phyloP scores from a whole-genome alignment of 1,140 invertebrate species.

The Drosophila sulfurigaster region DNA sequence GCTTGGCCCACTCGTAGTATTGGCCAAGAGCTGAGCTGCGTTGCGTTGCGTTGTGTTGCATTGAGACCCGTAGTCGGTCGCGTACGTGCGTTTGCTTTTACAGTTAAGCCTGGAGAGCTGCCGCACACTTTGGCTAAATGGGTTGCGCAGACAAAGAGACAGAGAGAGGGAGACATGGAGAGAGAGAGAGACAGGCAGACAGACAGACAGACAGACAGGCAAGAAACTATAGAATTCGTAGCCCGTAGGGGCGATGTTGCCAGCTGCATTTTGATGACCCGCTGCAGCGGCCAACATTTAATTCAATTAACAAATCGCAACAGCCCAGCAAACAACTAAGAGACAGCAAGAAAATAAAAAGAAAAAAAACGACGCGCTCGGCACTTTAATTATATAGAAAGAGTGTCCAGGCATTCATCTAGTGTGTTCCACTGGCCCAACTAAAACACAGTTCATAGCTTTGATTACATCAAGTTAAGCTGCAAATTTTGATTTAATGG shows the following conservation, averaged over 20 bases:
- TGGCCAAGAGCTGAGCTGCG: constrained; percentile 8
- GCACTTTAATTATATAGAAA: constrained; percentile 64
- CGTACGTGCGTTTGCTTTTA: constrained; percentile 75
- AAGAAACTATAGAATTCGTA: constrained; percentile 12
- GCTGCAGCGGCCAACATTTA: constrained; percentile 66
- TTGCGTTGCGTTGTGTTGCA: background rate
- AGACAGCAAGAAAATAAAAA: constrained; percentile 3
- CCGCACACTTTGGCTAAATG: constrained; percentile 64
- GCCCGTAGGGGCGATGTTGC: constrained; percentile 38
- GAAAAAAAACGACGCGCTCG: constrained; percentile 45
- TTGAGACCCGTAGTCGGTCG: constrained; percentile 18
- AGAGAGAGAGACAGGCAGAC: constrained; percentile 3
- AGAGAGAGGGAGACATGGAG: background rate
- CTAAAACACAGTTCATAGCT: constrained; percentile 58
- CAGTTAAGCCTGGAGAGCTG: constrained; percentile 62
- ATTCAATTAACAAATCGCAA: constrained; percentile 82
- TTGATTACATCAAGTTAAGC: constrained; percentile 30
- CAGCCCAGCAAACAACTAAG: constrained; percentile 48
- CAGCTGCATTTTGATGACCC: constrained; percentile 78
- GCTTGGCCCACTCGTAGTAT: constrained; percentile 39
- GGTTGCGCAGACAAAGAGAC: constrained; percentile 49
- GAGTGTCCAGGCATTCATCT: background rate
- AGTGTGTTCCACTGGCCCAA: constrained; percentile 4
- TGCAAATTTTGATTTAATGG: constrained; percentile 59
- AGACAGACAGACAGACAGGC: constrained; percentile 11